Evolutionary conservation across 2,797 vertebrate genomes (phyloP).

Genomic region (Anas bernieri): DNA sequence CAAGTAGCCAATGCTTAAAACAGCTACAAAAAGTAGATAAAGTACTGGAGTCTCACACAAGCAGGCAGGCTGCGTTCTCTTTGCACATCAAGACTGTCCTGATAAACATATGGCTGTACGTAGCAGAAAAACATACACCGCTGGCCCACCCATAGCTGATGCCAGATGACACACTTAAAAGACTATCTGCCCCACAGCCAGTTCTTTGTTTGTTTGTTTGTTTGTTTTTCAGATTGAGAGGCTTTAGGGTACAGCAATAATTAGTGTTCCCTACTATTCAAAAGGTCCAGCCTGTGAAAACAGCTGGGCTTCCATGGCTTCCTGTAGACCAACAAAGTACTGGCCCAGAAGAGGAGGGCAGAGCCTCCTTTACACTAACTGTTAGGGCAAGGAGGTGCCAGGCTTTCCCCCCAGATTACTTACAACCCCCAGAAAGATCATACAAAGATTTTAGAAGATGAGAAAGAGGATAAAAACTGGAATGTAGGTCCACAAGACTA

Average conservation of each 20-base stretch:
- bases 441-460: slow-evolving; percentile 9
- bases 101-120: not conserved
- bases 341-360: not conserved
- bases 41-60: not conserved
- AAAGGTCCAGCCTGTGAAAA: not conserved
- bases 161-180: not conserved
- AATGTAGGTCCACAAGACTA: not conserved
- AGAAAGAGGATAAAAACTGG: not conserved
- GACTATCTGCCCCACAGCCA: not conserved
- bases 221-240: not conserved
- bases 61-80: not conserved
- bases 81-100: not conserved
- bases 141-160: not conserved
- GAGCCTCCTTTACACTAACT: not conserved
- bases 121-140: not conserved
- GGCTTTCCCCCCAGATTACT: not conserved
- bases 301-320: not conserved
- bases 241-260: not conserved
- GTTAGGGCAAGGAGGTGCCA: not conserved
- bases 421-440: not conserved
- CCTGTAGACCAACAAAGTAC: not conserved
- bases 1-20: not conserved
- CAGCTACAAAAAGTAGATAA: not conserved
- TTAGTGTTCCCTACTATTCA: not conserved
- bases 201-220: too few species aligned